Evolutionary conservation across 1,140 invertebrate species (phyloP), one percentile per base, ranked within the genome.

Genomic region (Macrocentrus cingulum): DNA sequence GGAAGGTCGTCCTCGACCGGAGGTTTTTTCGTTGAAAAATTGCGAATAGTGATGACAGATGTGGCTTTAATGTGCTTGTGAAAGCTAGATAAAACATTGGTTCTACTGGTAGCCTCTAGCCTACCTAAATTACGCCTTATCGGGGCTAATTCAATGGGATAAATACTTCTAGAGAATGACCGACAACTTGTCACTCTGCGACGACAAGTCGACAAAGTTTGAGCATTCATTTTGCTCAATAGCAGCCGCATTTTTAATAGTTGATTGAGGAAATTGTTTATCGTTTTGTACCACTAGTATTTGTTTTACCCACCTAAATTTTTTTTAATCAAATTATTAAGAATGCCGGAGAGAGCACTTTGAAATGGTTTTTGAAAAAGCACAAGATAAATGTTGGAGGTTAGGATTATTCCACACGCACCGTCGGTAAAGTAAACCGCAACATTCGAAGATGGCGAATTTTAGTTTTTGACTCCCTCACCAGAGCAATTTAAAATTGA

Each of bases 11-110:
- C 70, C 48, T 73, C 64, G 2, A 42, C 63, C 5, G 58, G 48
- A 34, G 59, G 46, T 39, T 54, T 65, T 56, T 67, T 72, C 0
- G 71, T 57, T 0, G 72, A 65, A 49, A 70, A 74, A 2, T 56
- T 56, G 59, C 70, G 67, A 13, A 71, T 39, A 0, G 32, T 56
- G 0, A 63, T 45, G 5, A 66, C 25, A 2, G 65, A 53, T 5
- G 59, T 59, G 20, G 46, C 56, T 1, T 57, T 29, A 8, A 63
- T 48, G 39, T 25, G 58, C 16, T 42, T 42, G 34, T 46, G 42
- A 9, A 59, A n/a, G n/a, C n/a, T 32, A 23, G 15, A 7, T 13
- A 4, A 13, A 7, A 36, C 63, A 8, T 41, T 51, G 3, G 13
- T 8, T 1, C 66, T 55, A 45, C 29, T 20, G n/a, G 8, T 11